Evolutionary conservation across 35 echinoderm and acorn worm genomes (phyloP).

Genomic region (Amphiura filiformis): DNA sequence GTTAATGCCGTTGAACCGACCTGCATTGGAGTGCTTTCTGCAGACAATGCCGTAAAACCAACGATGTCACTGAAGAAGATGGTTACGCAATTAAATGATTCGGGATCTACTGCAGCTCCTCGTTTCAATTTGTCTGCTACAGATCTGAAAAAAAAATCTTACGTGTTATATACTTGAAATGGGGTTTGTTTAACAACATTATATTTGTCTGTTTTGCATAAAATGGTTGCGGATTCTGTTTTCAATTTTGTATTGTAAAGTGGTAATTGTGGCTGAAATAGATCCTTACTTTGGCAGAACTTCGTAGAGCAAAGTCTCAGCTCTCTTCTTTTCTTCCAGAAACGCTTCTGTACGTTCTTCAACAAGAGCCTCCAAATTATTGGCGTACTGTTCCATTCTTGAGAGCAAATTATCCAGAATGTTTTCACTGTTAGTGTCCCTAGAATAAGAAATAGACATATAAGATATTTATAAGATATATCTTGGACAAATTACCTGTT

Average conservation of each 20-base stretch:
- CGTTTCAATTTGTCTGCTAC: conserved; percentile 67
- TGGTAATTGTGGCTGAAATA: too few species aligned
- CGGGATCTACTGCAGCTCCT: conserved; percentile 42
- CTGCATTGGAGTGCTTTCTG: conserved; percentile 67
- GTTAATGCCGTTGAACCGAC: not conserved
- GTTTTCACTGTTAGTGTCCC: not conserved
- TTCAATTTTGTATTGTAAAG: too few species aligned
- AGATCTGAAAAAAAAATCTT: conserved; percentile 8
- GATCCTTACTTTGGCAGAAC: conserved; percentile 43
- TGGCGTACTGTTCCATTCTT: conserved; percentile 74
- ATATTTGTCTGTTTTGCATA: too few species aligned
- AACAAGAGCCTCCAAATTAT: conserved; percentile 50
- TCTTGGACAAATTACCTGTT: too few species aligned
- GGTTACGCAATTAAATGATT: conserved; percentile 44
- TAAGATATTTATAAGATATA: too few species aligned
- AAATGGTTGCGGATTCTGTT: too few species aligned
- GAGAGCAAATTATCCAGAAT: conserved; percentile 52
- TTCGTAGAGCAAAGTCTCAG: conserved; percentile 58
- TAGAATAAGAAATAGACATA: too few species aligned
- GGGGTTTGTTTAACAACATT: too few species aligned
- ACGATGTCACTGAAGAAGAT: conserved; percentile 83
- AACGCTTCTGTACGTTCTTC: conserved; percentile 55
- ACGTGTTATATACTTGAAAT: too few species aligned
- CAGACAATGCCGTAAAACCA: conserved; percentile 51
- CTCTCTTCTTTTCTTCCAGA: conserved; percentile 67